phyloP scores from a whole-genome alignment of 2,113 vertebrate species.

The Gymnarchus niloticus region DNA sequence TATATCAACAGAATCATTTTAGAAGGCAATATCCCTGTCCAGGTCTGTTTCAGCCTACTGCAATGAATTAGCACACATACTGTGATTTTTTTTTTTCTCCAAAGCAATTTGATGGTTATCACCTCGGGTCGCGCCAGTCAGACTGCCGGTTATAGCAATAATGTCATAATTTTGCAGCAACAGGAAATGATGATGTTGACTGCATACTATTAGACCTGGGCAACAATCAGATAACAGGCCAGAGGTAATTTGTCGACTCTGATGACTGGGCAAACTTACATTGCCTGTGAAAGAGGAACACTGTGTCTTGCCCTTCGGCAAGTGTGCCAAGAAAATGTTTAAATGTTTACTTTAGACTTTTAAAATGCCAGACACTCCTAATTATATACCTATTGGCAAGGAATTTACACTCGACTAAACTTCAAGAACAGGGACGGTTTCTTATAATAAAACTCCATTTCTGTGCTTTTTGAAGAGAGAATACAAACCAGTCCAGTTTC shows the following conservation, averaged over 20 bases:
- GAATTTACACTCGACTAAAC: constrained; percentile 54
- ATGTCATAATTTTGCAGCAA: constrained; percentile 30
- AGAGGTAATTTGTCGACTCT: constrained; percentile 21
- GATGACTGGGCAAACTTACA: constrained; percentile 28
- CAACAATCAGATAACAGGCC: constrained; percentile 28
- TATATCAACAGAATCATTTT: neutral
- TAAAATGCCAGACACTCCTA: constrained; percentile 49
- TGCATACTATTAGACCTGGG: constrained; percentile 24
- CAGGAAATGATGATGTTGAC: constrained; percentile 43
- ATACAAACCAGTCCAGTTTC: constrained; percentile 31
- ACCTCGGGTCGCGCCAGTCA: constrained; percentile 39
- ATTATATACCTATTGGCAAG: constrained; percentile 49
- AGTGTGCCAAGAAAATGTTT: constrained; percentile 35
- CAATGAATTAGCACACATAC: constrained; percentile 40
- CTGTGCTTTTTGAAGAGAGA: constrained; percentile 35
- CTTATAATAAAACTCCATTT: constrained; percentile 55
- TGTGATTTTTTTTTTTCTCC: constrained; percentile 49
- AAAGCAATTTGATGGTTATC: constrained; percentile 55
- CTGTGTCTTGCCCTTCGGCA: constrained; percentile 27
- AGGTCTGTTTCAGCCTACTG: neutral
- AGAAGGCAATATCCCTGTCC: no score
- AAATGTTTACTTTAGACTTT: constrained; percentile 40
- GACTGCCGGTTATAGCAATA: constrained; percentile 30
- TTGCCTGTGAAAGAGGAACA: constrained; percentile 25
- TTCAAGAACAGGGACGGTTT: constrained; percentile 40